A percentile compares a stretch with the other conserved stretches of the same genome.
phyloP scores from a whole-genome alignment of 2,113 vertebrate species.

The Muntiacus reevesi region DNA sequence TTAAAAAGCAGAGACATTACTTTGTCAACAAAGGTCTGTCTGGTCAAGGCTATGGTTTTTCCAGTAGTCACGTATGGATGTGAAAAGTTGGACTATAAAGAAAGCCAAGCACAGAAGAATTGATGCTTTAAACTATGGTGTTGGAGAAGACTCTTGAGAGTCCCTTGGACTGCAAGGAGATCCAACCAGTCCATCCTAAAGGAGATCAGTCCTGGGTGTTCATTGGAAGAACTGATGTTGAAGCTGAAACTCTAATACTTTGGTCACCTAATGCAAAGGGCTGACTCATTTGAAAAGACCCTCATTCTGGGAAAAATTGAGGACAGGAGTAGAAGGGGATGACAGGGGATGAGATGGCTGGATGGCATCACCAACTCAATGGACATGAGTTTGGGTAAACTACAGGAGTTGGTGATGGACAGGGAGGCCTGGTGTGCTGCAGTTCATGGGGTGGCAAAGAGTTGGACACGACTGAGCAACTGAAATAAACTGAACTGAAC shows the following conservation, averaged over 20 bases:
- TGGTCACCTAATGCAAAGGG: neutral
- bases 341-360: neutral
- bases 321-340: neutral
- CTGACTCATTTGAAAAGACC: neutral
- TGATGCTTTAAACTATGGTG: neutral
- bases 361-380: neutral
- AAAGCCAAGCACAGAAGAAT: neutral
- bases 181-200: neutral
- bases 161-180: neutral
- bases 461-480: neutral
- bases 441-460: neutral
- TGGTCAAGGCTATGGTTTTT: neutral
- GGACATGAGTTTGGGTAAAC: neutral
- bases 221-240: neutral
- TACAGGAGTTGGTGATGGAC: neutral
- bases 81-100: neutral
- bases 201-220: neutral
- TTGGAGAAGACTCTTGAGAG: neutral
- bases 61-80: neutral
- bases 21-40: neutral
- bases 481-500: neutral
- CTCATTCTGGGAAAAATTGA: neutral
- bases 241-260: neutral
- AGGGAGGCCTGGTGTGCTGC: neutral
- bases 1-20: neutral